phyloP scores from a whole-genome alignment of 1,140 invertebrate species.

The Anoplophora glabripennis region DNA sequence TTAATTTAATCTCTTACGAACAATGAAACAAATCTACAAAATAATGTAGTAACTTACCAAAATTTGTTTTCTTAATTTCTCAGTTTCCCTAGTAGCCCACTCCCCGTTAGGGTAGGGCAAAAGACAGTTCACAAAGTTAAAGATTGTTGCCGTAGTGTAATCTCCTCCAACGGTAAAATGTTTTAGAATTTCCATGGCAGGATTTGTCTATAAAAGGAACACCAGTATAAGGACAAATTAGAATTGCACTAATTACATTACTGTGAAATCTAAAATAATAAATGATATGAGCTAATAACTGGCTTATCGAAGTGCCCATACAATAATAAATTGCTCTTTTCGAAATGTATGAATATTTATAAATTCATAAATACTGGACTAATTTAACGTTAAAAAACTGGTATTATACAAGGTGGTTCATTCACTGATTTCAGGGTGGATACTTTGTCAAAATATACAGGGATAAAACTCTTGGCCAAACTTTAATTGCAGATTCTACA shows the following conservation, averaged over 20 bases:
- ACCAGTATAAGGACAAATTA: not conserved
- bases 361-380: too few relatives aligned
- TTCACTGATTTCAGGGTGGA: too few relatives aligned
- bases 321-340: not conserved
- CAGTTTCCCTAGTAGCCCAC: constrained; percentile 62
- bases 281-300: not conserved
- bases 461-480: too few relatives aligned
- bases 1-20: too few relatives aligned
- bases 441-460: too few relatives aligned
- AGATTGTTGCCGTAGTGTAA: constrained; percentile 64
- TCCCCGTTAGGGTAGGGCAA: constrained; percentile 60
- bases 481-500: too few relatives aligned
- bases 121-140: constrained; percentile 63
- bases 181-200: constrained; percentile 57
- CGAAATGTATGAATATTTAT: too few relatives aligned
- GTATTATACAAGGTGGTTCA: too few relatives aligned
- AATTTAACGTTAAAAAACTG: too few relatives aligned
- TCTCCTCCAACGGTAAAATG: constrained; percentile 58
- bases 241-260: not conserved
- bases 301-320: not conserved
- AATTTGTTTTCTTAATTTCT: constrained; percentile 58
- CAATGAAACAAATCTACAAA: not conserved
- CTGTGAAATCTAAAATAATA: not conserved
- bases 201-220: constrained; percentile 42
- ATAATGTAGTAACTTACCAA: constrained; percentile 50